Evolutionary conservation across 2,113 vertebrate genomes (phyloP).

Genomic region (Nymphicus hollandicus): DNA sequence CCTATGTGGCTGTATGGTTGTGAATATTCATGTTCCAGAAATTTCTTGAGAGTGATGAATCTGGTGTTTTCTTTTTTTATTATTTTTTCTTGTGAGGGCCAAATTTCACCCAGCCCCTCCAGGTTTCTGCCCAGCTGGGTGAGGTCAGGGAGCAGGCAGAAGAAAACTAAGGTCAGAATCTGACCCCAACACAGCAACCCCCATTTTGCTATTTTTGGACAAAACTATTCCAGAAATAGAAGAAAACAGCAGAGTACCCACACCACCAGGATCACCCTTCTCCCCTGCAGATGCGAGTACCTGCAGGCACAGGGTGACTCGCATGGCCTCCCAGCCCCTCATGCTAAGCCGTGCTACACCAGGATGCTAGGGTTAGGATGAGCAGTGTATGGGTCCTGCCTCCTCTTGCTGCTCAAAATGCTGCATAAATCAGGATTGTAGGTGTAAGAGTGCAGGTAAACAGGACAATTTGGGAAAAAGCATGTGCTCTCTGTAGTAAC

Average conservation of each 20-base stretch:
- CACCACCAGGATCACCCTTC: background rate
- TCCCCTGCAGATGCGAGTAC: background rate
- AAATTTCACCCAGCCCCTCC: background rate
- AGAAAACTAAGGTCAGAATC: background rate
- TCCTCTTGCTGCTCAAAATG: background rate
- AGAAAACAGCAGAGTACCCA: background rate
- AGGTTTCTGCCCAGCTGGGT: background rate
- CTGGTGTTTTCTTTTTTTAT: background rate
- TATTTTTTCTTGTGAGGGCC: background rate
- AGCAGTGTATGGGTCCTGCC: fast-evolving
- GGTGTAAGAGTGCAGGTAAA: background rate
- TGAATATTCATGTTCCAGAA: slow-evolving; percentile 60
- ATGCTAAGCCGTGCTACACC: background rate
- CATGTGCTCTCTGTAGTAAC: background rate
- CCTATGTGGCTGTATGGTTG: background rate
- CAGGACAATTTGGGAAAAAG: background rate
- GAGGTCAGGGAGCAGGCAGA: background rate
- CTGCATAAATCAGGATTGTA: background rate
- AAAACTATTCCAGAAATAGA: background rate
- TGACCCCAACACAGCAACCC: background rate
- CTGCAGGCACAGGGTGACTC: fast-evolving
- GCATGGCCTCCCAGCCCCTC: fast-evolving
- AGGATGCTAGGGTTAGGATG: background rate
- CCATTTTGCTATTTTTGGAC: background rate
- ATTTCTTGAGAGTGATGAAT: slow-evolving; percentile 63